Base-by-base conservation (phyloP, 2,888 invertebrate species). In the Lithophane semibrunnea region DNA sequence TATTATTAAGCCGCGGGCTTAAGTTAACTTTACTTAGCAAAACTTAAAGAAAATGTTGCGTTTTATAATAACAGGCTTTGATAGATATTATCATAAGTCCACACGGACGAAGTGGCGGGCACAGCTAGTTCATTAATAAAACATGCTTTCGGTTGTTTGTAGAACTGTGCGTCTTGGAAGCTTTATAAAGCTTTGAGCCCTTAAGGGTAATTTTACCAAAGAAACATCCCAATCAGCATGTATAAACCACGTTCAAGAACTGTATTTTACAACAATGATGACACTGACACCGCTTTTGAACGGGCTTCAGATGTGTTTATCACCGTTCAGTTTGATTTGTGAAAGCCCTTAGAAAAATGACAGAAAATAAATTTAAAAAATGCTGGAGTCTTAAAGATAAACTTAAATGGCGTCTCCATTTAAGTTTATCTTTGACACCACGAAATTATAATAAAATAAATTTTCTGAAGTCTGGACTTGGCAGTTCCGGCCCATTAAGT, bases 391-490 rank as follows among this genome's bases (percentile, higher is more conserved):
- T 24, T 16, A 42, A 37, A 76, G 24, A 13, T 29, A 29, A 29
- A 29, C 29, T 29, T 29, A 29, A 29, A 29, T 29, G 29, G 29
- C 29, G 13, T 4, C n/a, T 12, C 13, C 10, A 56, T 54, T 58
- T 44, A 37, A n/a, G 42, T 42, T 64, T 79, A 24, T 58, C 42
- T 64, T n/a, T 49, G n/a, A 58, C 10, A 29, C 2, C 12, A 47
- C 16, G 18, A 47, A 67, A 78, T 79, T n/a, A 37, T 42, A 44
- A 42, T 18, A 7, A 29, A 70, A 70, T 44, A 78, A 61, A 70
- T 64, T 69, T 24, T 24, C 16, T 16, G n/a, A 64, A n/a, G 13
- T 29, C 56, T 79, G 77, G 9, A 44, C 2, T 29, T 64, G 79
- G 56, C 79, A 70, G 42, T 64, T 42, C 21, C 12, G 4, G 16